These are phyloP conservation scores for Gymnoscopelus braueri DNA, from an alignment of 2,797 vertebrate species.

Conservation along the genomic window DNA sequence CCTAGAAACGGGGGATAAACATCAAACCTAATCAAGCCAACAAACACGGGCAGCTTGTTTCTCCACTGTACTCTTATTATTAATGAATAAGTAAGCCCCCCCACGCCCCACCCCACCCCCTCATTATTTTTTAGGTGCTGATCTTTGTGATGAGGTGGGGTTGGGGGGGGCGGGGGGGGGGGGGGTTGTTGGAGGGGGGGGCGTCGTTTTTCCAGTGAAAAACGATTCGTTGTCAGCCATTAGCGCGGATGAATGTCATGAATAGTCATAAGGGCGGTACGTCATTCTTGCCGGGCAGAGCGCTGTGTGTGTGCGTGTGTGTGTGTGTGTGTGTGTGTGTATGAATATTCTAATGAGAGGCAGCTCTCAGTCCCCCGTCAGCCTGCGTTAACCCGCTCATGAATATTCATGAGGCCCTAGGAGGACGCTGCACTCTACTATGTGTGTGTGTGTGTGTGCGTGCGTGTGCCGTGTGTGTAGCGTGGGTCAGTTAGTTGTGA, in stretches of 20 bases:
- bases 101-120: background rate
- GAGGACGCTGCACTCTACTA: slow-evolving; percentile 18
- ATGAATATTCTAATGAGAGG: slow-evolving; percentile 78
- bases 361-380: slow-evolving; percentile 38
- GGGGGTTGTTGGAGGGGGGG: background rate
- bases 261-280: slow-evolving; percentile 70
- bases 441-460: too few species aligned
- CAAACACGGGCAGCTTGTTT: slow-evolving; percentile 43
- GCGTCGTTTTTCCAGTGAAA: background rate
- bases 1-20: slow-evolving; percentile 66
- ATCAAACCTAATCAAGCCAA: slow-evolving; percentile 54
- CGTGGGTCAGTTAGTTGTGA: slow-evolving; percentile 46
- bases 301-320: too few species aligned
- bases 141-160: slow-evolving; percentile 22
- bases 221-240: slow-evolving; percentile 39
- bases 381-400: slow-evolving; percentile 48
- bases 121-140: slow-evolving; percentile 42
- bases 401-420: slow-evolving; percentile 71
- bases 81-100: slow-evolving; percentile 27
- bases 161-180: background rate
- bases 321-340: background rate
- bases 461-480: background rate
- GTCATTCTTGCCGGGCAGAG: slow-evolving; percentile 50
- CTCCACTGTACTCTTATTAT: slow-evolving; percentile 37
- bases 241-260: slow-evolving; percentile 62